Percentiles rank a stretch among this genome's conserved stretches.
Conservation (phyloP, 2,888 invertebrate genomes). For the Watsonalla cultraria region DNA sequence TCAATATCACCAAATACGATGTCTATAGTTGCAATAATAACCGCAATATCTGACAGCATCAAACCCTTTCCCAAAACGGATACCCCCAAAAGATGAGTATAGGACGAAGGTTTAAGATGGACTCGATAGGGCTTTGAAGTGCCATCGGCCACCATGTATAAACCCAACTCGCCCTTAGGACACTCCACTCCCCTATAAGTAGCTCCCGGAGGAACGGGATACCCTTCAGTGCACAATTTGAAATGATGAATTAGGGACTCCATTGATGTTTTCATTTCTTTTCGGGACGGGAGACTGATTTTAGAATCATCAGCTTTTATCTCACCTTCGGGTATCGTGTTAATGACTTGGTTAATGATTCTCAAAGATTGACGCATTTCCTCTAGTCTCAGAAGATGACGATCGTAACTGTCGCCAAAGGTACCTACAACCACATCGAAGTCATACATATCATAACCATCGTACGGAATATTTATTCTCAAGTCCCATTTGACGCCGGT, state of each 20-base stretch:
- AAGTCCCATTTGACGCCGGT: constrained; percentile 94
- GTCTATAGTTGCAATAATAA: constrained; percentile 85
- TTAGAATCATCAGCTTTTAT: constrained; percentile 89
- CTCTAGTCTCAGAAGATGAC: constrained; percentile 82
- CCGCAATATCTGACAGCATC: constrained; percentile 88
- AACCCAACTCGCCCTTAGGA: constrained; percentile 92
- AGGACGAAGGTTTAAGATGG: constrained; percentile 78
- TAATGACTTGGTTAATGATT: constrained; percentile 89
- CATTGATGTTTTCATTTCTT: constrained; percentile 93
- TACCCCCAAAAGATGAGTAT: constrained; percentile 81
- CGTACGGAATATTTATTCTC: constrained; percentile 89
- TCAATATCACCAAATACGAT: constrained; percentile 82
- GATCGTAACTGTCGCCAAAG: constrained; percentile 91
- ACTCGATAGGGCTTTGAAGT: constrained; percentile 85
- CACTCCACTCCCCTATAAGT: constrained; percentile 90
- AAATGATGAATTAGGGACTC: constrained; percentile 94
- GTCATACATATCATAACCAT: constrained; percentile 88
- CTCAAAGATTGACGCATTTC: constrained; percentile 88
- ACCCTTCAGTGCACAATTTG: constrained; percentile 90
- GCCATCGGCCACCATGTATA: constrained; percentile 93
- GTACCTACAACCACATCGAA: constrained; percentile 91
- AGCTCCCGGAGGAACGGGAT: constrained; percentile 88
- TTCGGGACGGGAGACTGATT: constrained; percentile 83
- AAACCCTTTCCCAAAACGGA: constrained; percentile 79
- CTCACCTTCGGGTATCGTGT: constrained; percentile 90